Conservation (phyloP, 2,113 vertebrate species). For the Pangasianodon hypophthalmus region DNA sequence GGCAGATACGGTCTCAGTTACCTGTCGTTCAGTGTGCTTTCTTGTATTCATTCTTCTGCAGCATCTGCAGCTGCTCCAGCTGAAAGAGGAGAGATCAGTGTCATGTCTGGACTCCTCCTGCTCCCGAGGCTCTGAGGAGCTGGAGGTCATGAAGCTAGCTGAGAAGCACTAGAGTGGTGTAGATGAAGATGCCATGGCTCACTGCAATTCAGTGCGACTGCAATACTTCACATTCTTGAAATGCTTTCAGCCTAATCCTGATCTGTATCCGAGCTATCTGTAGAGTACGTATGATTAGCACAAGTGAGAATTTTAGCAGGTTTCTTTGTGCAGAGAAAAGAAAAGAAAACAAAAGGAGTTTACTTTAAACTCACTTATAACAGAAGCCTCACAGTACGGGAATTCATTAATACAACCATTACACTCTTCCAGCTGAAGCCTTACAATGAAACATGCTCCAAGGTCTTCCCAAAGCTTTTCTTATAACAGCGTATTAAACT, state of each 20-base stretch:
- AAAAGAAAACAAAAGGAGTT: not conserved
- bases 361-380: not conserved
- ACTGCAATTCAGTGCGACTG: not conserved
- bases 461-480: not conserved
- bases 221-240: not conserved
- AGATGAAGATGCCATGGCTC: not conserved
- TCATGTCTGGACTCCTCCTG: conserved; percentile 47
- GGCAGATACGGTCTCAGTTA: conserved; percentile 4
- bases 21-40: not conserved
- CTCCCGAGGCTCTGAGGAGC: conserved; percentile 22
- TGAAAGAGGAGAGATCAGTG: conserved; percentile 7
- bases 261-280: not conserved
- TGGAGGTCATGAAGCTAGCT: conserved; percentile 11
- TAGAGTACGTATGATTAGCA: not conserved
- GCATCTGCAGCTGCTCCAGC: not conserved
- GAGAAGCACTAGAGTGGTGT: not conserved
- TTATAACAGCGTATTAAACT: not conserved
- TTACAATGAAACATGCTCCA: too few relatives aligned
- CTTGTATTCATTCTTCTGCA: conserved; percentile 36
- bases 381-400: too few relatives aligned
- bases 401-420: not conserved
- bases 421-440: not conserved
- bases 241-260: not conserved
- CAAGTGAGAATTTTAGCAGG: not conserved
- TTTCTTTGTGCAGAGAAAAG: not conserved